phyloP scores from a whole-genome alignment of 2,888 invertebrate genomes.

The Lingula anatina region DNA sequence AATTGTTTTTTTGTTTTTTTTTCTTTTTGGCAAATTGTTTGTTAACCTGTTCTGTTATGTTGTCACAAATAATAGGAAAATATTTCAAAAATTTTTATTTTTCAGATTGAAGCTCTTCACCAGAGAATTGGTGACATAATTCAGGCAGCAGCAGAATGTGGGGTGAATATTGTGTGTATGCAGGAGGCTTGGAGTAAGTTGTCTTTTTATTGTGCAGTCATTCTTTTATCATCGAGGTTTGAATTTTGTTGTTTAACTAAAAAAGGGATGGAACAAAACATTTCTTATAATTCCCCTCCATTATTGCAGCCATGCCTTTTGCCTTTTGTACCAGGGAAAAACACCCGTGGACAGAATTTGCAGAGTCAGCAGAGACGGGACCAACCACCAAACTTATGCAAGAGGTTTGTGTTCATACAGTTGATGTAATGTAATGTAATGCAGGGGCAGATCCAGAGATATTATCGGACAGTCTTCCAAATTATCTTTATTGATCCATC shows the following conservation, averaged over 20 bases:
- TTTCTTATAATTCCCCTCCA: not conserved
- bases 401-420: too few relatives aligned
- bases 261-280: not conserved
- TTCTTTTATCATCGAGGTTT: too few relatives aligned
- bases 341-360: conserved; percentile 90
- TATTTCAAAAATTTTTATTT: conserved; percentile 1
- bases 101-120: conserved; percentile 73
- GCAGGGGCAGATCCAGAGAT: too few relatives aligned
- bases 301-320: conserved; percentile 85
- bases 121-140: conserved; percentile 69
- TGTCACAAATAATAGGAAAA: not conserved
- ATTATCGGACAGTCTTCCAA: too few relatives aligned
- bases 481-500: too few relatives aligned
- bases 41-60: too few relatives aligned
- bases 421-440: too few relatives aligned
- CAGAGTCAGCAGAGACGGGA: conserved; percentile 80
- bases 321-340: conserved; percentile 93
- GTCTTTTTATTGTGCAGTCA: too few relatives aligned
- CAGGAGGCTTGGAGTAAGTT: conserved; percentile 94
- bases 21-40: too few relatives aligned
- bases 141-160: conserved; percentile 68
- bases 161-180: conserved; percentile 84
- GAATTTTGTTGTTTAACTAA: not conserved
- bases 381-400: conserved; percentile 75
- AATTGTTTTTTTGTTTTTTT: too few relatives aligned